Evolutionary conservation across 2,797 vertebrate species (phyloP).

Genomic region (Forpus xanthops): DNA sequence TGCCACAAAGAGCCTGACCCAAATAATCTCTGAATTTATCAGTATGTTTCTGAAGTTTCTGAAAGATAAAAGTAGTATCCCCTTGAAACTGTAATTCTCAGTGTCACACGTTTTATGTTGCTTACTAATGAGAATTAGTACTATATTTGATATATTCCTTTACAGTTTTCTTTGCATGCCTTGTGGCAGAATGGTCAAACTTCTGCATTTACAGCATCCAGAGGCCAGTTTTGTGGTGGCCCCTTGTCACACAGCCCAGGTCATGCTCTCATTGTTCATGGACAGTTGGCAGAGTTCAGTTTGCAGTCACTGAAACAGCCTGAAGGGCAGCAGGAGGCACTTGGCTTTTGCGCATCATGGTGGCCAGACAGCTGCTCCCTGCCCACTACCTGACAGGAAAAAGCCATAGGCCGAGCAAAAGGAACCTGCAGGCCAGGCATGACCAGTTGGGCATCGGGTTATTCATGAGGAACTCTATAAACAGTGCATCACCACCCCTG

Average conservation of each 20-base stretch:
- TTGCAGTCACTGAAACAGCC: neutral
- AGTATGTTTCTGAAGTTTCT: neutral
- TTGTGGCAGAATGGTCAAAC: neutral
- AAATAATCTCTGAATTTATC: neutral
- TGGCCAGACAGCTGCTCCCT: neutral
- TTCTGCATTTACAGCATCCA: neutral
- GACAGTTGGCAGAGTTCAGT: neutral
- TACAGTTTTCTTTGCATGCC: neutral
- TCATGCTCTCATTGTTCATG: neutral
- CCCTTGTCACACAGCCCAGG: neutral
- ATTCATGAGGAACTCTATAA: neutral
- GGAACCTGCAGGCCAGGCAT: neutral
- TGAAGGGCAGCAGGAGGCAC: neutral
- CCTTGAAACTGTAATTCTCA: neutral
- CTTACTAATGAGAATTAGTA: conserved; percentile 10
- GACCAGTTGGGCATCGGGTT: neutral
- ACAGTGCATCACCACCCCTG: neutral
- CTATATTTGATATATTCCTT: neutral
- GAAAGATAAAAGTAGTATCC: conserved; percentile 4
- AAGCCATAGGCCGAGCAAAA: neutral
- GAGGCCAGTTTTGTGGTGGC: neutral
- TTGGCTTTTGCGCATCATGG: neutral
- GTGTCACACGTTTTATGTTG: neutral
- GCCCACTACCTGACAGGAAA: neutral
- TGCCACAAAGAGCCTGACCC: neutral